phyloP scores from a whole-genome alignment of 1,140 invertebrate species.

The Halictus rubicundus region DNA sequence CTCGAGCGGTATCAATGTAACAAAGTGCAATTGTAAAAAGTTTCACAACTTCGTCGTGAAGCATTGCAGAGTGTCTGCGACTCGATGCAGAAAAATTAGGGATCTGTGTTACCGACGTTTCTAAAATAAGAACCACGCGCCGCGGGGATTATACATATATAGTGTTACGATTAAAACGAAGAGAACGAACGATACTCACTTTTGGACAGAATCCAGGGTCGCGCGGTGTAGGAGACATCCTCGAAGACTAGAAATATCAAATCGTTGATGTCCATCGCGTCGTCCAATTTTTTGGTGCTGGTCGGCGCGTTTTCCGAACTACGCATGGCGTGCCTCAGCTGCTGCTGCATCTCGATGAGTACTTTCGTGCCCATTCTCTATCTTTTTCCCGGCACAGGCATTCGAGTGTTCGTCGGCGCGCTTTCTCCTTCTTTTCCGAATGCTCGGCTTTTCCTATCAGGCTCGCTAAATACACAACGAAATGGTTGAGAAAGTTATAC shows the following conservation, averaged over 20 bases:
- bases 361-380: conserved; percentile 33
- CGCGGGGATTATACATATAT: too few relatives aligned
- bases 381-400: not conserved
- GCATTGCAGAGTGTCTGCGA: not conserved
- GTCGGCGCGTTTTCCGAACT: conserved; percentile 11
- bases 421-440: conserved; percentile 1
- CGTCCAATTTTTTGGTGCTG: conserved; percentile 32
- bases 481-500: not conserved
- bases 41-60: not conserved
- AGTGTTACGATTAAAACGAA: too few relatives aligned
- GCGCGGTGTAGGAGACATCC: conserved; percentile 65
- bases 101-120: not conserved
- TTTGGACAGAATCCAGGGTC: conserved; percentile 61
- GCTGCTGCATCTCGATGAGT: conserved; percentile 43
- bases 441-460: not conserved
- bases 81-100: not conserved
- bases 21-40: not conserved
- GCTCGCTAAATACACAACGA: conserved; percentile 20
- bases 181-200: conserved; percentile 39
- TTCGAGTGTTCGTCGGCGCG: not conserved
- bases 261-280: conserved; percentile 30
- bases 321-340: conserved; percentile 4
- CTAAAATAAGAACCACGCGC: too few relatives aligned
- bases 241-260: conserved; percentile 68
- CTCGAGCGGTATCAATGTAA: too few relatives aligned